Evolutionary conservation across 2,113 vertebrate species (phyloP), one percentile per base, ranked within the genome.

Genomic region (Isichthys henryi): DNA sequence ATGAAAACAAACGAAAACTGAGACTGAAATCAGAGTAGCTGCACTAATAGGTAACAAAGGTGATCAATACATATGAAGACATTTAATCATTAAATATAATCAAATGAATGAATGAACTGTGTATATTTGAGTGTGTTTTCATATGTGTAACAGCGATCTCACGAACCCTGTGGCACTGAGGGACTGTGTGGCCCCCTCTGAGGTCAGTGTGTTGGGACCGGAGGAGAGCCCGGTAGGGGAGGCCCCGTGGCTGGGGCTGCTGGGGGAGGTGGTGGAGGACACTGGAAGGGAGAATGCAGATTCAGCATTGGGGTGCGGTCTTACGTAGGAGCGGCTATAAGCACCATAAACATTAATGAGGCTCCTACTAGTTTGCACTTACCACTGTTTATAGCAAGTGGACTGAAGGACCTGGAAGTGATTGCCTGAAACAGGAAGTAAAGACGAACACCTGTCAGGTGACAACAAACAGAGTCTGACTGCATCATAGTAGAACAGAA

Each of bases 341-440:
- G 31, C 52, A 21, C 9, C 27, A 53, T 27, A 21, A 39, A 49
- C 7, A 0, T 56, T 21, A 17, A 13, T 11, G n/a, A 35, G 31
- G 11, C n/a, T 49, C n/a, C 27, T 53, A 9, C 27, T 49, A 17
- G 85, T 49, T 27, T 49, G 45, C 3, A 92, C 94, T 94, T 91
- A 96, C 98, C 97, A 94, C 95, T 96, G 13, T 97, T 95, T 95
- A 98, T 95, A 2, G 97, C 94, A 91, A 97, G 94, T 90, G 98
- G 96, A 87, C 97, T 98, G 95, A 98, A 96, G 89, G 98, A 95
- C 88, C 97, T 96, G 89, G 97, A 96, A 27, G 96, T 95, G 91
- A 97, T 94, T 43, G 96, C 95, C 98, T 98, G 90, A 88, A 94
- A 95, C 50, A 88, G 90, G 52, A 82, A 82, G 49, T 21, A 52